Evolutionary conservation across 2,888 invertebrate species (phyloP), one percentile per base, ranked within the genome.

Genomic region (Pheosia tremula): DNA sequence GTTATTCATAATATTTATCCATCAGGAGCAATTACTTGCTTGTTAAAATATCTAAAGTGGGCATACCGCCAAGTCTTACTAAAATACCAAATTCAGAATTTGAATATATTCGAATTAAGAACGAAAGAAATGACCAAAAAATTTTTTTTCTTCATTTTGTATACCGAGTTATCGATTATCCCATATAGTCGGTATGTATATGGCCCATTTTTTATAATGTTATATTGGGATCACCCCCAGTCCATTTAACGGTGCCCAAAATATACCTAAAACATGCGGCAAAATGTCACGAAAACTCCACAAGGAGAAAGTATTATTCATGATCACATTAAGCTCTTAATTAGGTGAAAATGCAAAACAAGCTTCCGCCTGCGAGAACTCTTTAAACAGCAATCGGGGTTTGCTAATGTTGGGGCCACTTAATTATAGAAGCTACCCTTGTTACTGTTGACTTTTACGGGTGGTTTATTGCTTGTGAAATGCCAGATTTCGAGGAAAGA

Each of bases 351-450:
- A 53, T 37, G 53, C 53, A 53, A 53, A 53, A 24, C 50, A 53
- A 53, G 53, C 24, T n/a, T 13, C 56, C 41, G 41, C 2, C 56
- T 56, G 55, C 36, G 47, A 49, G 49, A 67, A 69, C 63, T 69
- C 61, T 58, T 67, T 61, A 66, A 62, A 64, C 64, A 62, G 60
- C 64, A 67, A 71, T 72, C 72, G 59, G 58, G 56, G 58, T 53
- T 53, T 55, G 39, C 58, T 52, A 56, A 67, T 64, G 65, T 62
- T 55, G 60, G 57, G 36, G 39, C 59, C 56, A 65, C 58, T 65
- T 67, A 71, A 72, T 71, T 68, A 68, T 64, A 60, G 50, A n/a
- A 59, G 45, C 43, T 39, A 47, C 55, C 57, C 52, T 61, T 54
- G 52, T 57, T 57, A 36, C 52, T n/a, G 45, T 47, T 59, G 43